phyloP scores from a whole-genome alignment of 2,113 vertebrate genomes.

The Onychostruthus taczanowskii region DNA sequence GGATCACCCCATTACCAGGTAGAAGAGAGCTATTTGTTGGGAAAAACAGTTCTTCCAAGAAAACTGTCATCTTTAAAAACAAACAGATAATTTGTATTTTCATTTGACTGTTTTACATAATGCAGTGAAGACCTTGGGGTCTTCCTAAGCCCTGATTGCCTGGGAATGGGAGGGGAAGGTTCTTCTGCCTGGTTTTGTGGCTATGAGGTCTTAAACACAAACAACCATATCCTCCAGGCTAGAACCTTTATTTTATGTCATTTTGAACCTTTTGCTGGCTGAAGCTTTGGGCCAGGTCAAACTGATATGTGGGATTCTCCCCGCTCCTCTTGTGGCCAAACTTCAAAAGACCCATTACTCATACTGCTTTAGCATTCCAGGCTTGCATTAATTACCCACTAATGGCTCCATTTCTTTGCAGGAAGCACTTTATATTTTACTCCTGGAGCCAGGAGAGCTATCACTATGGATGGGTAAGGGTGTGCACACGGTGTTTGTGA shows the following conservation, averaged over 20 bases:
- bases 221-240: neutral
- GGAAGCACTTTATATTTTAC: slow-evolving; percentile 10
- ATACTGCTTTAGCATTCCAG: neutral
- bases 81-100: neutral
- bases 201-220: neutral
- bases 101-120: neutral
- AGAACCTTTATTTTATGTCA: neutral
- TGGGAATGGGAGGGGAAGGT: neutral
- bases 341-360: slow-evolving; percentile 16
- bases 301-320: neutral
- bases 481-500: neutral
- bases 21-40: neutral
- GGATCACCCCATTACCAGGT: neutral
- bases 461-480: neutral
- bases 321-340: neutral
- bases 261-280: neutral
- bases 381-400: slow-evolving; percentile 33
- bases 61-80: neutral
- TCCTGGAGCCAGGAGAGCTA: neutral
- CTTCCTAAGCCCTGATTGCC: neutral
- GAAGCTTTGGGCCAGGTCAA: neutral
- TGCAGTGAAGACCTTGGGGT: neutral
- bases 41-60: neutral
- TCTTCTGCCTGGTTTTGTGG: neutral
- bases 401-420: slow-evolving; percentile 10